phyloP scores from a whole-genome alignment of 2,113 vertebrate species.

The Halcyon malimbica region DNA sequence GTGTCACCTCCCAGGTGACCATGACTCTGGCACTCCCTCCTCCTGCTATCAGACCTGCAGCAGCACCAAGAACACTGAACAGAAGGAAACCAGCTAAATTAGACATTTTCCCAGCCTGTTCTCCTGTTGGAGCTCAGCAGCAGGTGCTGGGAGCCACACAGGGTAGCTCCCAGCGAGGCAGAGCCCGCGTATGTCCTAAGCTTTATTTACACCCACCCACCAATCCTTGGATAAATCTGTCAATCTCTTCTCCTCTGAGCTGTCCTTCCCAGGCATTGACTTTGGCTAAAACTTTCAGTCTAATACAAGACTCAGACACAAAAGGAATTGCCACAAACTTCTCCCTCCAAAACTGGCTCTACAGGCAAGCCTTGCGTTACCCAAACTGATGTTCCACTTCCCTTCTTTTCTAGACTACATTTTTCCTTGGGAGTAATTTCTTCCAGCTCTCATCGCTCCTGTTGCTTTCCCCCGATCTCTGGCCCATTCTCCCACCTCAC shows the following conservation, averaged over 20 bases:
- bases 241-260: background rate
- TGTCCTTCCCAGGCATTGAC: background rate
- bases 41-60: background rate
- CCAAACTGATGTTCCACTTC: background rate
- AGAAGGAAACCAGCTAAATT: background rate
- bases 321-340: background rate
- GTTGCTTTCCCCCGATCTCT: background rate
- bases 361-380: background rate
- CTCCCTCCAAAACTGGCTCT: background rate
- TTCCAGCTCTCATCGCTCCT: background rate
- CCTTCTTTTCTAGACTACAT: background rate
- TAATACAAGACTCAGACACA: background rate
- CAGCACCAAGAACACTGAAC: background rate
- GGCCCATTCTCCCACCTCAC: background rate
- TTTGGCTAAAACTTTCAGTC: background rate
- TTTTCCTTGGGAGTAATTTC: background rate
- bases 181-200: background rate
- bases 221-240: background rate
- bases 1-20: background rate
- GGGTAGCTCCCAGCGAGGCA: background rate
- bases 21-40: background rate
- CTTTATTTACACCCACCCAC: background rate
- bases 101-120: background rate
- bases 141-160: background rate
- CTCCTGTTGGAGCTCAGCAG: background rate